Evolutionary conservation across 2,113 vertebrate genomes (phyloP).

Genomic region (Canis aureus): DNA sequence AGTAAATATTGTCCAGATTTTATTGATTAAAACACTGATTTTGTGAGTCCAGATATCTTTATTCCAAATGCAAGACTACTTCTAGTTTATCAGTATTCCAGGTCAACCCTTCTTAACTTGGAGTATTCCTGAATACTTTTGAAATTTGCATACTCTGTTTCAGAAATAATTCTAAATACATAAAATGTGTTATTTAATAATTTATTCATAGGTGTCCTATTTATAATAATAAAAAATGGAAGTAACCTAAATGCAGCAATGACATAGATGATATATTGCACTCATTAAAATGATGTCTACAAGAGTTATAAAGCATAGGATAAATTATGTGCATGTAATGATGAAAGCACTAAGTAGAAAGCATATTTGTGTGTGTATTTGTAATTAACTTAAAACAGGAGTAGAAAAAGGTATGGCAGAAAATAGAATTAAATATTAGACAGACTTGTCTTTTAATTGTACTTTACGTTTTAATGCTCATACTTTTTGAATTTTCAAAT

Average conservation of each 20-base stretch:
- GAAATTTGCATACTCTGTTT: neutral
- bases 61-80: neutral
- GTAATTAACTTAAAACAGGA: neutral
- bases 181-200: neutral
- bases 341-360: neutral
- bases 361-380: neutral
- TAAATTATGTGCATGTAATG: neutral
- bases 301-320: neutral
- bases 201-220: neutral
- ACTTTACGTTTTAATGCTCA: neutral
- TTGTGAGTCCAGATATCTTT: neutral
- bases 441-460: neutral
- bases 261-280: neutral
- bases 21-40: neutral
- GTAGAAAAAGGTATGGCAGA: neutral
- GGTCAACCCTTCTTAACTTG: neutral
- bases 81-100: neutral
- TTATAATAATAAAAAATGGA: conserved; percentile 27
- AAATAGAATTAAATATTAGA: neutral
- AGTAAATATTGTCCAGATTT: neutral
- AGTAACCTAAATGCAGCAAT: neutral
- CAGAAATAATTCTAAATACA: conserved; percentile 25
- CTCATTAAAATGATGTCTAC: neutral
- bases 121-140: neutral
- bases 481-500: neutral